phyloP scores from a whole-genome alignment of 2,113 vertebrate species.

The Thamnophis sirtalis region DNA sequence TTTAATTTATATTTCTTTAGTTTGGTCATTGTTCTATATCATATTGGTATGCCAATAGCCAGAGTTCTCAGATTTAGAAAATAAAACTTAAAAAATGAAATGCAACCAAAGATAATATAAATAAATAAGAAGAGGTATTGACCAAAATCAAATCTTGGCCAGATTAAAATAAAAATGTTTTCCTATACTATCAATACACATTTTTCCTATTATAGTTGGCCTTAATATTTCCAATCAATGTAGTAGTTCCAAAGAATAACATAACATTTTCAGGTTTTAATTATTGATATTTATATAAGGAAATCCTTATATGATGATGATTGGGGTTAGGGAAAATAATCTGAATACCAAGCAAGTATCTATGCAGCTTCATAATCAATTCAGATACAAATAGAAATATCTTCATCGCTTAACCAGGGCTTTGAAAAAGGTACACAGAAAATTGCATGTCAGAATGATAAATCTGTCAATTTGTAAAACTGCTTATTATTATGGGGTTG shows the following conservation, averaged over 20 bases:
- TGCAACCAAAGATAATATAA: not conserved
- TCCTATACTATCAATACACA: not conserved
- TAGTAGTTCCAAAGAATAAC: not conserved
- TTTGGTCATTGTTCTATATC: not conserved
- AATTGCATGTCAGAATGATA: slow-evolving; percentile 68
- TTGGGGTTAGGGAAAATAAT: slow-evolving; percentile 33
- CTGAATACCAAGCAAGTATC: slow-evolving; percentile 35
- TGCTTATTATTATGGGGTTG: slow-evolving; percentile 54
- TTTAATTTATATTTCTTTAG: not conserved
- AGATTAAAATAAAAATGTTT: not conserved
- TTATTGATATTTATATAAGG: not conserved
- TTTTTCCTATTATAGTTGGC: not conserved
- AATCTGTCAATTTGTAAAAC: slow-evolving; percentile 65
- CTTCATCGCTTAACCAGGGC: slow-evolving; percentile 43
- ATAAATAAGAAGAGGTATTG: not conserved
- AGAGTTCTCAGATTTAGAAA: not conserved
- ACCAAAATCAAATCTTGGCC: not conserved
- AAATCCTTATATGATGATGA: slow-evolving; percentile 2
- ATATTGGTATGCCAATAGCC: not conserved
- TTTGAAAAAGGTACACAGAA: slow-evolving; percentile 61
- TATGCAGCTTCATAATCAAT: slow-evolving; percentile 47
- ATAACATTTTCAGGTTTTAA: not conserved
- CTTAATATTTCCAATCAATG: not conserved
- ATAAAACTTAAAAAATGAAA: not conserved
- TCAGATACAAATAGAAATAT: slow-evolving; percentile 55